A percentile compares a stretch with the other conserved stretches of the same genome.
These are phyloP conservation scores for Todiramphus chloris DNA, from an alignment of 2,113 vertebrate genomes.

Conservation along the genomic window DNA sequence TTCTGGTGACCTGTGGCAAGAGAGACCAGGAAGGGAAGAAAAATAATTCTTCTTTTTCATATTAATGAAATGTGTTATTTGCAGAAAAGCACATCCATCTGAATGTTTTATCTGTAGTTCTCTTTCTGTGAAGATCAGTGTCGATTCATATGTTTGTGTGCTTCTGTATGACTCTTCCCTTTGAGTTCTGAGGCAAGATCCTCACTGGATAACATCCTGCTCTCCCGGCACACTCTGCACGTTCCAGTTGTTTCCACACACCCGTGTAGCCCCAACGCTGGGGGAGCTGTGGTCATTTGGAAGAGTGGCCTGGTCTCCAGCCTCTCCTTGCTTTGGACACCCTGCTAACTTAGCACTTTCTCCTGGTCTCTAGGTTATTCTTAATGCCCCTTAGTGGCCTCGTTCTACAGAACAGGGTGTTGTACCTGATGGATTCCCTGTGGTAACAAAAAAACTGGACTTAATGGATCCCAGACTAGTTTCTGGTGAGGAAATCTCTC, in stretches of 20 bases:
- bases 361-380: neutral
- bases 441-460: neutral
- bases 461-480: neutral
- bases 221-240: neutral
- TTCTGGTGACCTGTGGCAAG: neutral
- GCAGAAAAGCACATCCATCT: neutral
- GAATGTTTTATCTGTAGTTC: neutral
- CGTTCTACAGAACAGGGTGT: neutral
- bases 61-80: neutral
- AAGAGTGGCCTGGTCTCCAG: neutral
- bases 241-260: fast-evolving
- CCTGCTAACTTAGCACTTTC: neutral
- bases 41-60: neutral
- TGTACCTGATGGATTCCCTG: neutral
- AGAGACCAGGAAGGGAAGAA: neutral
- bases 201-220: neutral
- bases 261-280: neutral
- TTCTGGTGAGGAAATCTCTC: neutral
- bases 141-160: neutral
- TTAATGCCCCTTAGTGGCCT: neutral
- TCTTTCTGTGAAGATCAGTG: neutral
- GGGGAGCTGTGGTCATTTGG: neutral
- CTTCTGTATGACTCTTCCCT: neutral
- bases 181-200: neutral
- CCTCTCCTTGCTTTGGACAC: neutral